Percentiles rank a stretch among this genome's conserved stretches.
Evolutionary conservation across 1,140 invertebrate genomes (phyloP).

Genomic region (Hestina assimilis): DNA sequence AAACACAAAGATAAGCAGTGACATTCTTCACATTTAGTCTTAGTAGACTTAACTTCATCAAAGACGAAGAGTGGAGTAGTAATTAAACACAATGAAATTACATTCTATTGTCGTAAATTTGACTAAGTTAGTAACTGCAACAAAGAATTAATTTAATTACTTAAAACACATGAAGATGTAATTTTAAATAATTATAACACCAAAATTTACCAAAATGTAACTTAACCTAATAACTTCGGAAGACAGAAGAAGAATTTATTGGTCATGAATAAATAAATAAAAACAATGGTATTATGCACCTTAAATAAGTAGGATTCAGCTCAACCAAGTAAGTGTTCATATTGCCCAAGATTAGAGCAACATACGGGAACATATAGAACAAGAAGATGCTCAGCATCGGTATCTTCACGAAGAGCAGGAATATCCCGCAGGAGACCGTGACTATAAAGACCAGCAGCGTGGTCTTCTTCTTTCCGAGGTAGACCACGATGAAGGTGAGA

Average conservation of each 20-base stretch:
- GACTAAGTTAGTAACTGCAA: too few relatives aligned
- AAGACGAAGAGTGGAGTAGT: too few relatives aligned
- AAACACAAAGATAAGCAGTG: background rate
- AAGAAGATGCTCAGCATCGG: slow-evolving; percentile 48
- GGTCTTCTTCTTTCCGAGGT: slow-evolving; percentile 46
- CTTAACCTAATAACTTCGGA: background rate
- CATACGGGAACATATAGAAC: slow-evolving; percentile 55
- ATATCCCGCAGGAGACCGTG: slow-evolving; percentile 32
- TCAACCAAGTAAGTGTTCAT: slow-evolving; percentile 59
- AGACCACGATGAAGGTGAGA: slow-evolving; percentile 47
- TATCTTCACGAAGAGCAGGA: slow-evolving; percentile 44
- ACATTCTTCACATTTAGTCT: too few relatives aligned
- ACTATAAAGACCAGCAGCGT: slow-evolving; percentile 45
- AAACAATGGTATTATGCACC: slow-evolving; percentile 35
- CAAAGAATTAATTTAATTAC: too few relatives aligned
- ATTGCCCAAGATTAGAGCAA: slow-evolving; percentile 51
- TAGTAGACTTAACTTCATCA: too few relatives aligned
- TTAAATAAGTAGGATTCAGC: slow-evolving; percentile 58
- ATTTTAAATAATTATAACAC: too few relatives aligned
- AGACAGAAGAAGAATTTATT: background rate
- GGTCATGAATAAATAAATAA: background rate
- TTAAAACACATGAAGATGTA: too few relatives aligned
- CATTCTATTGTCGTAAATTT: too few relatives aligned
- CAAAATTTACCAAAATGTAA: too few relatives aligned
- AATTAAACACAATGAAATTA: too few relatives aligned